A percentile compares a stretch with the other conserved stretches of the same genome.
Evolutionary conservation across 2,888 invertebrate genomes (phyloP).

Genomic region (Chymomyza amoena): DNA sequence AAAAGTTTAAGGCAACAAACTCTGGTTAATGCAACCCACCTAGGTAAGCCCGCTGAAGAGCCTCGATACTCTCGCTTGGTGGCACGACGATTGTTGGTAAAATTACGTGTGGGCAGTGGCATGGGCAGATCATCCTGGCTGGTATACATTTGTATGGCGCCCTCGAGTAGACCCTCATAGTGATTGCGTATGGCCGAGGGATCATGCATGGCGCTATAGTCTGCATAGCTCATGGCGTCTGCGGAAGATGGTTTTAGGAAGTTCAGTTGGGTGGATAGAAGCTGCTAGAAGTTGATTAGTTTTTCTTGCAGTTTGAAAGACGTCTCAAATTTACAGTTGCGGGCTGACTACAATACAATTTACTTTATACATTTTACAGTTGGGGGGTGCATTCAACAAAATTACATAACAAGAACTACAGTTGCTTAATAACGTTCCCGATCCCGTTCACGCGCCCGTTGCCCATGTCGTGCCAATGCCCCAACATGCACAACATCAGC

Average conservation of each 20-base stretch:
- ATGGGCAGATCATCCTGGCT: conserved; percentile 77
- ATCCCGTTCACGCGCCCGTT: conserved; percentile 19
- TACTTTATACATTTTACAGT: conserved; percentile 31
- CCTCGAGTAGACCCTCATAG: conserved; percentile 78
- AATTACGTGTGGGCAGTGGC: conserved; percentile 74
- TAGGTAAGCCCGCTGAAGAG: conserved; percentile 76
- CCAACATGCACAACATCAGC: conserved; percentile 61
- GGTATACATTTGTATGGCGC: conserved; percentile 78
- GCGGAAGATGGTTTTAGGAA: conserved; percentile 61
- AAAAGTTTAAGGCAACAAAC: not conserved
- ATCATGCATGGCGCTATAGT: conserved; percentile 75
- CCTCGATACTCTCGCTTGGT: conserved; percentile 76
- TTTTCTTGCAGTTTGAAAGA: not conserved
- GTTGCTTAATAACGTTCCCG: conserved; percentile 64
- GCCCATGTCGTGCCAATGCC: conserved; percentile 31
- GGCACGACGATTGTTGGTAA: conserved; percentile 68
- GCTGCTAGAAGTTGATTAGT: conserved; percentile 34
- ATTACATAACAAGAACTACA: conserved; percentile 42
- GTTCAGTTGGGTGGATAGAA: conserved; percentile 29
- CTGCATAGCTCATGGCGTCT: conserved; percentile 57
- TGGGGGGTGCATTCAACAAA: conserved; percentile 44
- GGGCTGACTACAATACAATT: conserved; percentile 16
- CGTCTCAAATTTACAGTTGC: conserved; percentile 3
- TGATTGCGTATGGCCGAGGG: conserved; percentile 77
- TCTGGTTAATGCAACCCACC: conserved; percentile 45